Evolutionary conservation across 2,888 invertebrate genomes (phyloP).

Genomic region (Harpalus rufipes): DNA sequence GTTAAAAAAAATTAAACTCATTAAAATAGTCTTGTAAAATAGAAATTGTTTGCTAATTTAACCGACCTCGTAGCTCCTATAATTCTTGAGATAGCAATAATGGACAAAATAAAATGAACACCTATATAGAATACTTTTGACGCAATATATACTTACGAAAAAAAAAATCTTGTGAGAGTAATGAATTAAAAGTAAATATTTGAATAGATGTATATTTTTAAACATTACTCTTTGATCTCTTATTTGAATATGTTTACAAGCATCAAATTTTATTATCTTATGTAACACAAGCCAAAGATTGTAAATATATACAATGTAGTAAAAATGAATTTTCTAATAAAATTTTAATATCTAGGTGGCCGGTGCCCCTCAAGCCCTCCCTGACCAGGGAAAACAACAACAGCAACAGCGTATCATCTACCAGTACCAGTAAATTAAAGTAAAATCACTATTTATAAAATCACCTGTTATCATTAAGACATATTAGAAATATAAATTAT

Average conservation of each 20-base stretch:
- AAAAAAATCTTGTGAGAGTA: no score
- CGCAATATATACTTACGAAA: no score
- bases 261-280: neutral
- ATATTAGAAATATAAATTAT: constrained; percentile 39
- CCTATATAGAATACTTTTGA: no score
- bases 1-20: no score
- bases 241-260: constrained; percentile 2
- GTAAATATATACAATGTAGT: neutral
- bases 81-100: no score
- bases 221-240: neutral
- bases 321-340: neutral
- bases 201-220: neutral
- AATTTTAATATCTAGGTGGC: constrained; percentile 41
- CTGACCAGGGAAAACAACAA: constrained; percentile 44
- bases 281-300: neutral
- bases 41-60: no score
- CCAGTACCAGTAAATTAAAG: constrained; percentile 58
- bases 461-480: constrained; percentile 40
- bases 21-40: no score
- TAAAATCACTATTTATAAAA: constrained; percentile 30
- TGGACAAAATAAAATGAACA: no score
- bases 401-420: constrained; percentile 30
- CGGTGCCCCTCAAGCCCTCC: constrained; percentile 10
- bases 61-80: no score
- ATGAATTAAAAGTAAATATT: neutral